Evolutionary conservation across 2,113 vertebrate species (phyloP).

Genomic region (Myrmecobius fasciatus): DNA sequence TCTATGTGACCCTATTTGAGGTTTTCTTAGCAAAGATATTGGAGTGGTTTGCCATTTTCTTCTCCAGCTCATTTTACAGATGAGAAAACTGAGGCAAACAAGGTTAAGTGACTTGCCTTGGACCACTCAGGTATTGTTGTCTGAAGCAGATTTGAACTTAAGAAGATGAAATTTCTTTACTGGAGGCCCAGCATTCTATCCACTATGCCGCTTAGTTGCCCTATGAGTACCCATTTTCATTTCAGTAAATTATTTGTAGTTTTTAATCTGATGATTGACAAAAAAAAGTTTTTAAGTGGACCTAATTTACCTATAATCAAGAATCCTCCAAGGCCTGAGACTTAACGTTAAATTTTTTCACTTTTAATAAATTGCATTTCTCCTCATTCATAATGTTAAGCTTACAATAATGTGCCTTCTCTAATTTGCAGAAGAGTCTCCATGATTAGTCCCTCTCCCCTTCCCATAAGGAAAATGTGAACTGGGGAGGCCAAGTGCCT

Average conservation of each 20-base stretch:
- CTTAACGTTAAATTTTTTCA: neutral
- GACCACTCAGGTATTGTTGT: neutral
- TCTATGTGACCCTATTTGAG: neutral
- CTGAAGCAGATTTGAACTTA: neutral
- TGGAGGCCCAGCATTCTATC: neutral
- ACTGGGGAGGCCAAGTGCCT: neutral
- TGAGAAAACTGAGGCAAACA: neutral
- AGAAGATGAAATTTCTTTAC: neutral
- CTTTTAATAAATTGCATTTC: neutral
- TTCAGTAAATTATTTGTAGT: neutral
- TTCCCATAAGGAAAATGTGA: neutral
- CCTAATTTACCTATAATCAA: neutral
- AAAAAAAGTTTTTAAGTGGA: neutral
- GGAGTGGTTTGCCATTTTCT: neutral
- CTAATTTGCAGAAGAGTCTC: neutral
- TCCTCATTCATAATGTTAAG: neutral
- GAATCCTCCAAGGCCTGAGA: neutral
- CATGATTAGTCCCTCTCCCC: neutral
- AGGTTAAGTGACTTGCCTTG: neutral
- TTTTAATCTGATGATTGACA: neutral
- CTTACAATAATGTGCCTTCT: neutral
- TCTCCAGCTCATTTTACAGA: neutral
- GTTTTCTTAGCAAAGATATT: neutral
- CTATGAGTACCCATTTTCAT: neutral
- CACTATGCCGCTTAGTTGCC: neutral